Evolutionary conservation across 2,888 invertebrate genomes (phyloP), one percentile per base, ranked within the genome.

Genomic region (Drosophila phalerata): DNA sequence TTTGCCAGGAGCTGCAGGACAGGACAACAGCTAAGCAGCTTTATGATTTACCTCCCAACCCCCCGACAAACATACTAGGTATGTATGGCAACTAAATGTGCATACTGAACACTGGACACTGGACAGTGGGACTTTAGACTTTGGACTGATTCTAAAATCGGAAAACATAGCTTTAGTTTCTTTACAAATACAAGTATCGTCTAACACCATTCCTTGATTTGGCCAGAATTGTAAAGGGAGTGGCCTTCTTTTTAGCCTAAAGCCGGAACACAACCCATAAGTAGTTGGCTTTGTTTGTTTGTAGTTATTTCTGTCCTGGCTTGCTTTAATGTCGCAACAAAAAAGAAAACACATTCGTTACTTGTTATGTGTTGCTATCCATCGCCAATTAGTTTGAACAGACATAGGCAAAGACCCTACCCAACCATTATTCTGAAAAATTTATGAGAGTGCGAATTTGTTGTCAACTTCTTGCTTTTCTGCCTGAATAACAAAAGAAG

Each of bases 11-110:
- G 83, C 82, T 82, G 64, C 70, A 15, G 43, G 68, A 72, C 60
- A 63, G 64, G 64, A 71, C 58, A 63, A n/a, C 47, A 53, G 65
- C 73, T 77, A 82, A 82, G 88, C 83, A 65, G 82, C 79, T 79
- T 87, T 85, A 79, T 79, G 77, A 71, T 71, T 84, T 68, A 28
- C n/a, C 37, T 22, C n/a, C 56, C 22, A 43, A 19, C 5, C 37
- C 37, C 37, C 4, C 22, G 9, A 17, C 11, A 11, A 8, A 22
- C 52, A 55, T 34, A 28, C 53, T 34, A 28, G 53, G 56, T 30
- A 48, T 57, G 58, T 30, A 11, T 42, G 34, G 5, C 32, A 58
- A 32, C 9, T 17, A 43, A 42, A 57, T 52, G 51, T 57, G 45
- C 13, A 17, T 13, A 47, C 11, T 57, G 34, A 34, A 34, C 19